phyloP scores from a whole-genome alignment of 64 coral and sea anemone genomes.

The Exaiptasia diaphana region DNA sequence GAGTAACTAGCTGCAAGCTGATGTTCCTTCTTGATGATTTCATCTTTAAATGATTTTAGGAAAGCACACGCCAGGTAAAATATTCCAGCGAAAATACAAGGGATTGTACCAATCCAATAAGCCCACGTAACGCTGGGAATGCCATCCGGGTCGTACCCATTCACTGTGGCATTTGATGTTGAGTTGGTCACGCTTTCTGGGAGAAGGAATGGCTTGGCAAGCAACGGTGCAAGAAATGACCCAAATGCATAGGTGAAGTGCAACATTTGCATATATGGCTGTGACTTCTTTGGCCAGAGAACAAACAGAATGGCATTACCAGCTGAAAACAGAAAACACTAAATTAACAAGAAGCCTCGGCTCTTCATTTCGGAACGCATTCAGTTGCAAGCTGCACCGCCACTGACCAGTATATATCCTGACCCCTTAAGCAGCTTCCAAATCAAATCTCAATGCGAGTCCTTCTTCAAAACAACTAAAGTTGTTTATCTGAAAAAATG shows the following conservation, averaged over 20 bases:
- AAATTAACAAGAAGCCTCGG: too few relatives aligned
- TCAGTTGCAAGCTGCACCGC: too few relatives aligned
- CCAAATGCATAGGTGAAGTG: constrained; percentile 85
- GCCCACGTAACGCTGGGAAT: constrained; percentile 56
- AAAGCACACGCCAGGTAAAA: constrained; percentile 54
- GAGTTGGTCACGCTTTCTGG: not conserved
- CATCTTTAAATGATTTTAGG: constrained; percentile 33
- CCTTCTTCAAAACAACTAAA: too few relatives aligned
- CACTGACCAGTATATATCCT: too few relatives aligned
- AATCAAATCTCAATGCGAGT: too few relatives aligned
- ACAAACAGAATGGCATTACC: constrained; percentile 82
- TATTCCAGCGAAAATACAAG: constrained; percentile 25
- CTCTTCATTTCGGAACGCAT: too few relatives aligned
- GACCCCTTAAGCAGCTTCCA: too few relatives aligned
- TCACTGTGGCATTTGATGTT: constrained; percentile 3
- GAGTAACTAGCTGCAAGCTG: constrained; percentile 14
- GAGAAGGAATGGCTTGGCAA: constrained; percentile 74
- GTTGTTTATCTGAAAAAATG: too few relatives aligned
- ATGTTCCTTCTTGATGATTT: constrained; percentile 29
- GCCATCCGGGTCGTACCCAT: not conserved
- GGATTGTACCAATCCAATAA: constrained; percentile 62
- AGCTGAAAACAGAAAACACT: constrained; percentile 26
- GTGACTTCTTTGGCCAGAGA: constrained; percentile 66
- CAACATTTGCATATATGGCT: constrained; percentile 72
- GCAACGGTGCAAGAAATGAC: constrained; percentile 65